Base-by-base conservation (phyloP, 2,888 invertebrate species). In the Trichacis sp. region DNA sequence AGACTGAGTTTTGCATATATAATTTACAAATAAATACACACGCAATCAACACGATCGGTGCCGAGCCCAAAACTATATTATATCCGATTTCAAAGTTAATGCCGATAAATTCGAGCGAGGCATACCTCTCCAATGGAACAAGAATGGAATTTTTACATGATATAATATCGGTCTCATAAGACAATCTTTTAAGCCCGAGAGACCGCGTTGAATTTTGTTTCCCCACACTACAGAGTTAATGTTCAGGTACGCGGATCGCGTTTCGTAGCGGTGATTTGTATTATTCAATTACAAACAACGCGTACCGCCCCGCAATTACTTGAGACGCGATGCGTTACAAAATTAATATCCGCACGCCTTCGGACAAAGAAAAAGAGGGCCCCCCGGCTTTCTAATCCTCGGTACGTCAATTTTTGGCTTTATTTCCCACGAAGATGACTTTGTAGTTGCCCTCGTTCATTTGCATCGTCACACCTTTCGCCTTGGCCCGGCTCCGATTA, bases 71-170 rank as follows among this genome's bases (percentile, higher is more conserved):
- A 58, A 40, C 58, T 15, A 45, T 48, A 33, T 33, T 24, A 62
- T 72, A 67, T 78, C 73, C 64, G 61, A 73, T 79, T 78, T 75
- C 76, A 74, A 73, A 74, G 75, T 73, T 74, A 77, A 78, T 76
- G 70, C 67, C 74, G 63, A 76, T 75, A 75, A 77, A 76, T 74
- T 73, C 64, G 69, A 70, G 67, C 70, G 56, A 38, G 64, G 51
- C 72, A 65, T 77, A 72, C 76, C 68, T 53, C 46, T 65, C 70
- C 59, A 75, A 77, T 77, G 73, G 74, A 72, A 71, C 68, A 53
- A 53, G 60, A 52, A 64, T 61, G 64, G 63, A 64, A 68, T 65
- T 62, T 71, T n/a, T n/a, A 52, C 63, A 67, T 59, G 74, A 19
- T 67, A 72, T 76, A 76, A 77, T 73, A 66, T 58, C 54, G 47